Evolutionary conservation across 2,888 invertebrate species (phyloP).

Genomic region (Philereme vetulata): DNA sequence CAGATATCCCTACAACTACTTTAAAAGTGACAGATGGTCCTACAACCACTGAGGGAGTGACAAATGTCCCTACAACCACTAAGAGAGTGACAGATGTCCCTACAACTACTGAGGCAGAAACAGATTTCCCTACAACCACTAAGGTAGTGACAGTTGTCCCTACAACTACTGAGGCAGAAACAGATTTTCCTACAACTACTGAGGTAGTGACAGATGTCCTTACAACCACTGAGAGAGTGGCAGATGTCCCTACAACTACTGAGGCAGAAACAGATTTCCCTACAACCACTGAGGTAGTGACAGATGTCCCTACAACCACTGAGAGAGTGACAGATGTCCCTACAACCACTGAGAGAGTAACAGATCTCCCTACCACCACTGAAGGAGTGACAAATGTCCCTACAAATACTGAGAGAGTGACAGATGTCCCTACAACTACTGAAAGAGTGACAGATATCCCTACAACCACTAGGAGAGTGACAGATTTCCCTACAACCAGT

Average conservation of each 20-base stretch:
- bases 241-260: too few species aligned
- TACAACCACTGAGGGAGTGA: not conserved
- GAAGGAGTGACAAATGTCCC: not conserved
- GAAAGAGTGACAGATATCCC: not conserved
- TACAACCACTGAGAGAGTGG: too few species aligned
- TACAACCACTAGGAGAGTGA: conserved; percentile 2
- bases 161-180: not conserved
- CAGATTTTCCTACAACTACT: too few species aligned
- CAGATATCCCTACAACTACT: not conserved
- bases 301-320: too few species aligned
- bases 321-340: too few species aligned
- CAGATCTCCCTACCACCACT: not conserved
- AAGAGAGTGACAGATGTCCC: not conserved
- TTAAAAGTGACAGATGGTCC: not conserved
- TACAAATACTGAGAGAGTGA: not conserved
- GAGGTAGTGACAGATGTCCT: too few species aligned
- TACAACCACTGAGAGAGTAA: too few species aligned
- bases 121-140: not conserved
- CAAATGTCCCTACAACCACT: not conserved
- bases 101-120: not conserved
- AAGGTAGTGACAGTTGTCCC: not conserved
- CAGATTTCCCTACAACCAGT: conserved; percentile 9
- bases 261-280: too few species aligned
- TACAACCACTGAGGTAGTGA: too few species aligned
- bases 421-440: not conserved